Evolutionary conservation across 2,113 vertebrate species (phyloP), one percentile per base, ranked within the genome.

Genomic region (Catharus fuscescens): DNA sequence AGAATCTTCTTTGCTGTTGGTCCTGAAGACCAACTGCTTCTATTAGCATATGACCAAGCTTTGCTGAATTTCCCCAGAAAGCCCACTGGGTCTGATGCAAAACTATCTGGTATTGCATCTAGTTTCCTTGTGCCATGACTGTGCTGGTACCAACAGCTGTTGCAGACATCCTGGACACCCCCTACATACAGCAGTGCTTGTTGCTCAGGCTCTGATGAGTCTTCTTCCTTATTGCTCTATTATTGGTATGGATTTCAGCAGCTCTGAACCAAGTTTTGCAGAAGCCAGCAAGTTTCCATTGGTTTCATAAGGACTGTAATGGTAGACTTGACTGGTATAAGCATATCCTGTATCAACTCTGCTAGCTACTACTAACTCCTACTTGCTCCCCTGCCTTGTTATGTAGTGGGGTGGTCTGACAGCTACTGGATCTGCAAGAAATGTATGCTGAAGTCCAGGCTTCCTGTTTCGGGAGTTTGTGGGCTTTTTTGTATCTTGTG

Each of bases 341-440:
- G 40, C 0, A 2, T n/a, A 57, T 17, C 36, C 40, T 1, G 0
- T 32, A 13, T 20, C 26, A 44, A 29, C 26, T 45, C n/a, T 72
- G 34, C 53, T 52, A 44, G 50, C n/a, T 23, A 23, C 34, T 70
- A 17, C 21, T 23, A 52, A 34, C 47, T 29, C 14, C 36, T 77
- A 6, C 31, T 45, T 62, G 42, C 18, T 73, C 47, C 31, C 12
- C 17, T n/a, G 67, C 45, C 32, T 21, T 31, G 2, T 54, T 70
- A 26, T 5, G n/a, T 40, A 57, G 42, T 10, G 5, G 16, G 7
- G 10, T 69, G n/a, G 19, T 69, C 36, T 72, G 48, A 65, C 28
- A 86, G 59, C 66, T 88, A 31, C 31, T 65, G 14, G 25, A 28
- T 93, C 78, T 53, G 48, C 57, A 50, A 67, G 40, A 70, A 80